phyloP scores from a whole-genome alignment of 2,797 vertebrate genomes.

The Poeciliopsis infans region DNA sequence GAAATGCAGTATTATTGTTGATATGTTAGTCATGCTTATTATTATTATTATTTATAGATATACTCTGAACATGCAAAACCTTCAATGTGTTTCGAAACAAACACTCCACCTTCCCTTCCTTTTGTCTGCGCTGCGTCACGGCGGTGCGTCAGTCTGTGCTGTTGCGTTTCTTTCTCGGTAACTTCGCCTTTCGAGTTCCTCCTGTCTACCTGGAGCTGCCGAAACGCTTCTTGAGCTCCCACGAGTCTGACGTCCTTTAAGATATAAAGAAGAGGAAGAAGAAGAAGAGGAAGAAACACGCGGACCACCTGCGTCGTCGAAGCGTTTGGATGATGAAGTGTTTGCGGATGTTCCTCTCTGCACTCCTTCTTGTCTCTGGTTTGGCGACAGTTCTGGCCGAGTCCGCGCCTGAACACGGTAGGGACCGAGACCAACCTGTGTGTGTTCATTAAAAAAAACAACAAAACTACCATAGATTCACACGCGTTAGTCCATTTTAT shows the following conservation, averaged over 20 bases:
- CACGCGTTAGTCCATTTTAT: neutral
- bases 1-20: neutral
- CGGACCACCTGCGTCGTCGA: constrained; percentile 2
- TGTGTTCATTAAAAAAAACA: neutral
- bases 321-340: constrained; percentile 44
- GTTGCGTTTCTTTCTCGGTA: constrained; percentile 22
- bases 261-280: neutral
- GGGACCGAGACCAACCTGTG: constrained; percentile 25
- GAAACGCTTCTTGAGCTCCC: neutral
- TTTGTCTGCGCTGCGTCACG: constrained; percentile 48
- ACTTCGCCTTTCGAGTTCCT: constrained; percentile 18
- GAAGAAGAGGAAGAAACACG: neutral
- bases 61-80: neutral
- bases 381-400: constrained; percentile 58
- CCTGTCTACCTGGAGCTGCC: neutral
- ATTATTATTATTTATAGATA: neutral
- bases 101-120: constrained; percentile 11
- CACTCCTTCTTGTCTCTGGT: constrained; percentile 62
- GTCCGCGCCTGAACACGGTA: constrained; percentile 60
- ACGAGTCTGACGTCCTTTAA: neutral
- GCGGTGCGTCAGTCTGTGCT: constrained; percentile 41
- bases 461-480: neutral
- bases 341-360: constrained; percentile 47
- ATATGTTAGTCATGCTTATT: neutral
- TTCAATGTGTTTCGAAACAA: neutral